Percentiles rank a stretch among this genome's conserved stretches.
These are phyloP conservation scores for Athalia rosae DNA, from an alignment of 2,888 invertebrate species.

Conservation along the genomic window DNA sequence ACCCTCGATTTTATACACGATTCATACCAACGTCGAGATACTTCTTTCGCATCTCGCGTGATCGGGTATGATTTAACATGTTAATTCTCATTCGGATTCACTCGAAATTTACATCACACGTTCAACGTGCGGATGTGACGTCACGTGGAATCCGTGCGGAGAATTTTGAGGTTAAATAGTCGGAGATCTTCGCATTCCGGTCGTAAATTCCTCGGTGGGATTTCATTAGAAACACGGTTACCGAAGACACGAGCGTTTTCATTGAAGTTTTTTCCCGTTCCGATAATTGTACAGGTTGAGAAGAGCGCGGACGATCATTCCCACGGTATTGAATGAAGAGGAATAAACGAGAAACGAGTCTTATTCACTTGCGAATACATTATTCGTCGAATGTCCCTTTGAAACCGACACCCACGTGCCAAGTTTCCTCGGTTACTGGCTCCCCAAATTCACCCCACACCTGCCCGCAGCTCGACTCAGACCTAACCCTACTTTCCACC, in stretches of 20 bases:
- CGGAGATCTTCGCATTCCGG: slow-evolving; percentile 22
- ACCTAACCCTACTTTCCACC: too few species aligned
- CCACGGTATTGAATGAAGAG: too few species aligned
- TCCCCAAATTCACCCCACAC: background rate
- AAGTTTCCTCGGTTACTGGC: background rate
- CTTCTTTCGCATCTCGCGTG: too few species aligned
- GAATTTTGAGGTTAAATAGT: too few species aligned
- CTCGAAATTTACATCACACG: too few species aligned
- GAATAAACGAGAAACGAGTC: background rate
- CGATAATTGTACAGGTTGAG: background rate
- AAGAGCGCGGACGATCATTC: background rate
- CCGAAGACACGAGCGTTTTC: slow-evolving; percentile 24
- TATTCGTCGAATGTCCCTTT: background rate
- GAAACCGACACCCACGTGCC: background rate
- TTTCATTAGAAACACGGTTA: slow-evolving; percentile 8
- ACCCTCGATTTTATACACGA: too few species aligned
- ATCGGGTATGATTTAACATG: too few species aligned
- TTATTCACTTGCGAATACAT: slow-evolving; percentile 34
- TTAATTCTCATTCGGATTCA: too few species aligned
- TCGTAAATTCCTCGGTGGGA: background rate
- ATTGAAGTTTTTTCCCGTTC: background rate
- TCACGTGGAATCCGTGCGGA: too few species aligned
- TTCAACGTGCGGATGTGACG: too few species aligned
- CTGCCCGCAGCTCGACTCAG: too few species aligned
- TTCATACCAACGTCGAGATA: too few species aligned